phyloP scores from a whole-genome alignment of 2,113 vertebrate genomes.

The Ceratotherium simum region DNA sequence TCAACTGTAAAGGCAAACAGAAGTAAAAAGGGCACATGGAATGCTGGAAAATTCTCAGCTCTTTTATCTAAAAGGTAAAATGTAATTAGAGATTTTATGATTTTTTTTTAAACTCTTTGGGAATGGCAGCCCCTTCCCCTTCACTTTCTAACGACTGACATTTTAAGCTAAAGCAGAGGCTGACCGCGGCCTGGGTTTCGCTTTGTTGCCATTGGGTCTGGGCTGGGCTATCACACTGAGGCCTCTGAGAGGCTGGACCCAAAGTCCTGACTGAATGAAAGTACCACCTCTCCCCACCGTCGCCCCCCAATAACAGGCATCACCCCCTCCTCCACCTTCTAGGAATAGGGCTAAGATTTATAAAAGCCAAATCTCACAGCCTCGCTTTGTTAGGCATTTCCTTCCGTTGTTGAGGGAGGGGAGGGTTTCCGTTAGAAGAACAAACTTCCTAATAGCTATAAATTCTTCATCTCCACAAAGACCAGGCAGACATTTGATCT shows the following conservation, averaged over 20 bases:
- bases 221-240: not conserved
- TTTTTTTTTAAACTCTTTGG: not conserved
- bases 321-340: not conserved
- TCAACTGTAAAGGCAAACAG: not conserved
- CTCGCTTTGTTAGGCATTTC: not conserved
- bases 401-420: not conserved
- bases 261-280: not conserved
- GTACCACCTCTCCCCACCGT: no score
- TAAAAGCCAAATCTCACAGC: not conserved
- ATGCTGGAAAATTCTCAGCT: not conserved
- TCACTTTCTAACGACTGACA: not conserved
- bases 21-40: not conserved
- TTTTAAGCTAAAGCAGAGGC: not conserved
- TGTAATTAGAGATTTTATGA: not conserved
- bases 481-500: not conserved
- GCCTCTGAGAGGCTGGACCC: not conserved
- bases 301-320: not conserved
- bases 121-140: not conserved
- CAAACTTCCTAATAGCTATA: not conserved
- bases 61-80: slow-evolving; percentile 7
- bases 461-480: slow-evolving; percentile 13
- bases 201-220: not conserved
- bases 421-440: not conserved
- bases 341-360: not conserved
- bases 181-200: rapidly evolving